Base-by-base conservation (phyloP, 1,140 invertebrate species). In the Drosophila pectinifera region DNA sequence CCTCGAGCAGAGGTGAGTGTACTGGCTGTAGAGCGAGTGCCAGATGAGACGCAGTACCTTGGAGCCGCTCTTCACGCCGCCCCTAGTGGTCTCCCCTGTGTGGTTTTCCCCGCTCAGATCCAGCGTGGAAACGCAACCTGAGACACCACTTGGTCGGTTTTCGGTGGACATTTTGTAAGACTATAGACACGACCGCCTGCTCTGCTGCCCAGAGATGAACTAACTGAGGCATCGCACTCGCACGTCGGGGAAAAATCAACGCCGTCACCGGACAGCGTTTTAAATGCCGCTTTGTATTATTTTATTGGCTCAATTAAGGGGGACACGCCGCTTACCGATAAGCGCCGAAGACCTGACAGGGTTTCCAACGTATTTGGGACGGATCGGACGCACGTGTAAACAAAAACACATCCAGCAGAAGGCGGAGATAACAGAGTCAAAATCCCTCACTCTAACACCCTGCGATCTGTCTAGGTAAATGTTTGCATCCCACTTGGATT, bases 251-350 rank as follows among this genome's bases (percentile, higher is more conserved):
- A 54, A 85, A 81, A 85, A 74, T 86, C 82, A 73, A 68, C 82
- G 62, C 58, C 67, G 22, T 54, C 41, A 39, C 73, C 42, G 67
- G 63, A 61, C 64, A 57, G 59, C 54, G 67, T 80, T 80, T 89
- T 78, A 88, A 89, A 88, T 69, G 70, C 73, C 84, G 68, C 80
- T 89, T 89, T 89, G 80, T 89, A 72, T 80, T 89, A 84, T 67
- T 89, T 89, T 89, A 89, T 89, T 89, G 84, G 77, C 48, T 74
- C 85, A 89, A 89, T 89, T 89, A 84, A 78, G 73, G 76, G 75
- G 48, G 65, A 78, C 64, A 39, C 67, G 58, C 2, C 41, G 67
- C 72, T 18, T 59, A 58, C 48, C 64, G 84, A 88, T 88, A 88
- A 88, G 74, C 68, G 28, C 43, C 46, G 42, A 55, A 67, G 45